phyloP scores from a whole-genome alignment of 2,113 vertebrate genomes.

The Halichoerus grypus region DNA sequence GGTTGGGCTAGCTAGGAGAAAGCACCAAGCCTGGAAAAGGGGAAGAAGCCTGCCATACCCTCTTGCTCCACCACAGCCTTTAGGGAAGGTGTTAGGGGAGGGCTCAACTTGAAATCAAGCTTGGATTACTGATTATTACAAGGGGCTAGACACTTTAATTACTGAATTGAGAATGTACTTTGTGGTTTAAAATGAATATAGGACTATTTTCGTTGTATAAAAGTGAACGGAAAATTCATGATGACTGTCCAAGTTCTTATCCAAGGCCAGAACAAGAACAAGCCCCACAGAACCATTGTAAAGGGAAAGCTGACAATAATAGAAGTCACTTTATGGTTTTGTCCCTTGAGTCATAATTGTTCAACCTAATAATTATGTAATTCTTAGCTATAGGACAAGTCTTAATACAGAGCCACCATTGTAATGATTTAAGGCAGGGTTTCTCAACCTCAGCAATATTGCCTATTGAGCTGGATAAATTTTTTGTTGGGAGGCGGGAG shows the following conservation, averaged over 20 bases:
- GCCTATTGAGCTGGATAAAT: neutral
- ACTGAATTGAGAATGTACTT: neutral
- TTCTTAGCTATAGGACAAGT: neutral
- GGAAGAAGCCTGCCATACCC: neutral
- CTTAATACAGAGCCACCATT: neutral
- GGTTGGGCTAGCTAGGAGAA: neutral
- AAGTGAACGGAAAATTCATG: neutral
- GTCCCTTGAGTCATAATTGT: neutral
- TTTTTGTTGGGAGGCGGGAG: neutral
- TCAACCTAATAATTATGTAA: neutral
- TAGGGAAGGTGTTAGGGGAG: neutral
- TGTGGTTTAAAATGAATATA: neutral
- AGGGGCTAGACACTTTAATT: neutral
- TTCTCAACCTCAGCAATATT: neutral
- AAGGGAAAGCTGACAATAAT: neutral
- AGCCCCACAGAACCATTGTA: neutral
- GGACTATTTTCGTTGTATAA: neutral
- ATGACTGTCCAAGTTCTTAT: neutral
- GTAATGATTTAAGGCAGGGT: neutral
- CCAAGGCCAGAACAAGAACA: neutral
- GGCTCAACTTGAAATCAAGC: neutral
- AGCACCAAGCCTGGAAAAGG: neutral
- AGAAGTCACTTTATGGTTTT: neutral
- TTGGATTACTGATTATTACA: neutral
- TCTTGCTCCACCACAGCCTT: neutral